Base-by-base conservation (phyloP, 2,888 invertebrate genomes). In the Diadegma fenestrale region DNA sequence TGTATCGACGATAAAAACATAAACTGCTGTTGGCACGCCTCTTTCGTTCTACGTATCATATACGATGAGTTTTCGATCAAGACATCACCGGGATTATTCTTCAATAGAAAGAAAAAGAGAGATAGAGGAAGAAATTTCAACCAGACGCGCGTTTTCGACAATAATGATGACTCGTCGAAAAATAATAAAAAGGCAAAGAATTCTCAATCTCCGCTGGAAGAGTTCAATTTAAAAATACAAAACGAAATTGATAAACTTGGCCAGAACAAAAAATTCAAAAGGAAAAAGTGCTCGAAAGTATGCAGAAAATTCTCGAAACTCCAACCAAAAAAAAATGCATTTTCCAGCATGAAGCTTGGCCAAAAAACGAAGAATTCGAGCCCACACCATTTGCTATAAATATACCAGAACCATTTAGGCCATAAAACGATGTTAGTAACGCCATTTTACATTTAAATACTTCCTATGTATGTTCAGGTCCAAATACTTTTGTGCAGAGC, bases 1-100 rank as follows among this genome's bases (percentile, higher is more conserved):
- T 79, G 79, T 82, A 85, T 82, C 82, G 79, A 80, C 79, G 79
- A 82, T 82, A 82, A 79, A 85, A 85, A 85, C 71, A 82, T 71
- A 85, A 85, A 82, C 79, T 79, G 69, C 79, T 69, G 58, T 51
- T 66, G 79, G 79, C 82, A 82, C 85, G 82, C 85, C 85, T 80
- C 48, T 61, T 48, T 58, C 66, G 19, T 58, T 71, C 54, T 58
- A 61, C 69, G 64, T 76, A 78, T 64, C 83, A 41, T 80, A 17
- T 64, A 26, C 45, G 64, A 78, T 78, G 66, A 69, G 19, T 41
- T 26, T 12, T 58, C 22, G 26, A 58, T 58, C 58, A 58, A 58
- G 22, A 58, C 26, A 58, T 58, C 58, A 14, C 26, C 26, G 14
- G 14, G 26, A 26, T 58, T 58, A 58, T 58, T 14, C 26, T 58